phyloP scores from a whole-genome alignment of 1,140 invertebrate species.

The Drosophila nannoptera region DNA sequence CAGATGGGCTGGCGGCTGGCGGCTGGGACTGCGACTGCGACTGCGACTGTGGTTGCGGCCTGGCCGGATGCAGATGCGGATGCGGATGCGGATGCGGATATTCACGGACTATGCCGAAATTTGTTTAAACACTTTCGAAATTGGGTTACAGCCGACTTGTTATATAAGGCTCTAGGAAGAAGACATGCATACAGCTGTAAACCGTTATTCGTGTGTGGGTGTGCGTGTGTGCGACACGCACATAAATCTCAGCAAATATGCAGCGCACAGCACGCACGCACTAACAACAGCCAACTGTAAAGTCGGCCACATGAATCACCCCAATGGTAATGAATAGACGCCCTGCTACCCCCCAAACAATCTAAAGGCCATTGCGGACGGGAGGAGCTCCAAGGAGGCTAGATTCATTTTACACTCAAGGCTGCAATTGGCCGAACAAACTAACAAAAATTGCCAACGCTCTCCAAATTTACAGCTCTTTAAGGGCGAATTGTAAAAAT shows the following conservation, averaged over 20 bases:
- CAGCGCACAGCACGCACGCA: slow-evolving; percentile 42
- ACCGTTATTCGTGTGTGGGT: slow-evolving; percentile 23
- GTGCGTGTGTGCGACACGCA: slow-evolving; percentile 40
- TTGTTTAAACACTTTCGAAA: slow-evolving; percentile 66
- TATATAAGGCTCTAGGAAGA: slow-evolving; percentile 45
- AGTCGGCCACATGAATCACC: slow-evolving; percentile 48
- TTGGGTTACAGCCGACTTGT: slow-evolving; percentile 64
- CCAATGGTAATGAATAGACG: background rate
- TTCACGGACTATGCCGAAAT: slow-evolving; percentile 51
- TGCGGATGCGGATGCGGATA: slow-evolving; percentile 35
- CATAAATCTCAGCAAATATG: slow-evolving; percentile 67
- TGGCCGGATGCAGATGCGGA: slow-evolving; percentile 8
- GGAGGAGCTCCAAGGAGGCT: slow-evolving; percentile 45
- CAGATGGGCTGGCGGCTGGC: background rate
- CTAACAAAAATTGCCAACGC: slow-evolving; percentile 23
- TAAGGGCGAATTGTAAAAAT: slow-evolving; percentile 17
- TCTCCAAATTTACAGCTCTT: slow-evolving; percentile 28
- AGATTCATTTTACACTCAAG: slow-evolving; percentile 32
- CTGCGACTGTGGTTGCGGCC: slow-evolving; percentile 26
- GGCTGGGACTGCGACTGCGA: too few species aligned
- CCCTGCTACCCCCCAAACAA: background rate
- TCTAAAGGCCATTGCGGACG: slow-evolving; percentile 43
- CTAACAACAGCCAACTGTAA: slow-evolving; percentile 39
- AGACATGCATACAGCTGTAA: too few species aligned
- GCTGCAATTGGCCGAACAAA: slow-evolving; percentile 17